Conservation (phyloP, 2,797 vertebrate genomes). For the Hirundo rustica region DNA sequence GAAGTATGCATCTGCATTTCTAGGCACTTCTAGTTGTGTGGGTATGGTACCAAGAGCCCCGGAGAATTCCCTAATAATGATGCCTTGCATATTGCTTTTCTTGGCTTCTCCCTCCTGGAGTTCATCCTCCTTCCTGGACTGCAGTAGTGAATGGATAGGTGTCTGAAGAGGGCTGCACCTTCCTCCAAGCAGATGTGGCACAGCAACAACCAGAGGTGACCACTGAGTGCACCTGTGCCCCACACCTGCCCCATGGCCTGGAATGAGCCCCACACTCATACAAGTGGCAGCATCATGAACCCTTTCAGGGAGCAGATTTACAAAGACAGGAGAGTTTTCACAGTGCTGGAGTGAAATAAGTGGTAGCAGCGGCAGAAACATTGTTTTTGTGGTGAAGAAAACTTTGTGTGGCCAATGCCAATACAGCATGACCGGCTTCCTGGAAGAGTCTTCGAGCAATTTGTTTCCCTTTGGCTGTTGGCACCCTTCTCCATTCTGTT, state of each 20-base stretch:
- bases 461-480: neutral
- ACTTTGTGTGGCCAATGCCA: neutral
- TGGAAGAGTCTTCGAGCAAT: neutral
- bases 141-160: neutral
- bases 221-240: neutral
- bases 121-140: neutral
- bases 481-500: neutral
- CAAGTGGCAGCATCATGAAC: neutral
- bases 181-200: neutral
- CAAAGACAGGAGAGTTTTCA: neutral
- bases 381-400: conserved; percentile 23
- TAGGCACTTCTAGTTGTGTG: neutral
- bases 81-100: neutral
- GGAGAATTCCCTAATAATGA: neutral
- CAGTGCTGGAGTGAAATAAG: neutral
- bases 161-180: neutral
- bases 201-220: neutral
- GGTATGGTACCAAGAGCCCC: neutral
- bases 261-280: neutral
- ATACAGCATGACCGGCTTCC: neutral
- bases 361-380: neutral
- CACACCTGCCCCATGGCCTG: neutral
- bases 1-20: neutral
- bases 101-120: neutral
- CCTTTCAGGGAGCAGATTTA: neutral